These are phyloP conservation scores for Nanorana parkeri DNA, from an alignment of 2,113 vertebrate genomes.

Conservation along the genomic window DNA sequence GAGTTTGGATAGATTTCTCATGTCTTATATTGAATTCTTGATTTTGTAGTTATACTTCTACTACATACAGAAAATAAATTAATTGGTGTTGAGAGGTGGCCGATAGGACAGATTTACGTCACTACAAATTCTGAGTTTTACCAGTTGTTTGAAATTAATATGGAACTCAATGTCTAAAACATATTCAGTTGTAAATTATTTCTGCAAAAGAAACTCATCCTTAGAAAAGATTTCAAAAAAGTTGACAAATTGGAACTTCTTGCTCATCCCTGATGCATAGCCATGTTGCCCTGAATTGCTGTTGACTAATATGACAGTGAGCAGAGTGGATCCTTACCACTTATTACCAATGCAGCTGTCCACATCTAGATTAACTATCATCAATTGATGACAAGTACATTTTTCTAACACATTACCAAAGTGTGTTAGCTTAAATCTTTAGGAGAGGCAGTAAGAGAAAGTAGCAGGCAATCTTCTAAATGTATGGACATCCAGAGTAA, in stretches of 20 bases:
- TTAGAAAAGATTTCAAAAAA: not conserved
- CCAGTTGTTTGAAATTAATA: not conserved
- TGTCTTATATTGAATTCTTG: too few relatives aligned
- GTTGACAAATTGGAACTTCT: slow-evolving; percentile 1
- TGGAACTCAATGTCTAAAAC: not conserved
- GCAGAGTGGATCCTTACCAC: slow-evolving; percentile 6
- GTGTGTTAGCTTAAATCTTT: slow-evolving; percentile 34
- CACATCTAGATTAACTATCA: slow-evolving; percentile 41
- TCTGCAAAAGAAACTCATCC: not conserved
- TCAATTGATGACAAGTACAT: slow-evolving; percentile 44
- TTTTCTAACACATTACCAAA: slow-evolving; percentile 36
- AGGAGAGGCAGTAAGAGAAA: slow-evolving; percentile 20
- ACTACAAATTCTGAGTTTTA: not conserved
- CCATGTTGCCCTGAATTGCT: not conserved
- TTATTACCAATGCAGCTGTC: slow-evolving; percentile 7
- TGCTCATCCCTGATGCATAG: not conserved
- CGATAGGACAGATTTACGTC: not conserved
- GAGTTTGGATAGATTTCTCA: too few relatives aligned
- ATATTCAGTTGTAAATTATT: slow-evolving; percentile 6
- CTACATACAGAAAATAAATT: not conserved
- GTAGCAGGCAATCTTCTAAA: slow-evolving; percentile 47
- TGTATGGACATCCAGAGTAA: slow-evolving; percentile 44
- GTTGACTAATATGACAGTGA: slow-evolving; percentile 33
- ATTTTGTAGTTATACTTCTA: too few relatives aligned
- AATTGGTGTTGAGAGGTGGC: not conserved